Percentiles rank a stretch among this genome's conserved stretches.
phyloP scores from a whole-genome alignment of 92 coral and sea anemone genomes.

The Epizoanthus fatuus region DNA sequence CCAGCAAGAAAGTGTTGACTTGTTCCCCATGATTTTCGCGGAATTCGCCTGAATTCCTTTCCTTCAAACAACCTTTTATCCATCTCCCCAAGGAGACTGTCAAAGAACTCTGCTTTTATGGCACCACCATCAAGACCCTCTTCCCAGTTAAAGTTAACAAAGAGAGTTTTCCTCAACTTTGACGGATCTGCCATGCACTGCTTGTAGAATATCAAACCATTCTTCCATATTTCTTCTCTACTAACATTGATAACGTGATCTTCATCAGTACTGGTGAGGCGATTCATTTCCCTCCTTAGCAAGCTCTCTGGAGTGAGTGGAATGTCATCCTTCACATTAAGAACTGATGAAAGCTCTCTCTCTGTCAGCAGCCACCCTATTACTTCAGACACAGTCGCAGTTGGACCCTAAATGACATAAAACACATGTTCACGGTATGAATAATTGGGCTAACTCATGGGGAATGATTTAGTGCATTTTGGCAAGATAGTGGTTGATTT shows the following conservation, averaged over 20 bases:
- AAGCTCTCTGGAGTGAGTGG: background rate
- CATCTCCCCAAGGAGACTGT: constrained; percentile 1
- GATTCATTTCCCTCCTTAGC: background rate
- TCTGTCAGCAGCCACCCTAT: too few species aligned
- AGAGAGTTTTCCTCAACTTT: constrained; percentile 10
- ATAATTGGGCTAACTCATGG: too few species aligned
- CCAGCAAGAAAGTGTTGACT: constrained; percentile 19
- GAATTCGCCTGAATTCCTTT: background rate
- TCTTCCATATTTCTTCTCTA: constrained; percentile 38
- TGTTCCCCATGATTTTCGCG: constrained; percentile 17
- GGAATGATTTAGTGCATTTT: too few species aligned
- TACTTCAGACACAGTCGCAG: too few species aligned
- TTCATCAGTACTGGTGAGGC: background rate
- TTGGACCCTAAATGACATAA: background rate
- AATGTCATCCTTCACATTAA: background rate
- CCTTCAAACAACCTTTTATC: constrained; percentile 15
- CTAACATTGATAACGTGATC: constrained; percentile 10
- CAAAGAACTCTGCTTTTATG: constrained; percentile 16
- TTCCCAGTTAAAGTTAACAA: background rate
- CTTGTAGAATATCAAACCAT: constrained; percentile 22
- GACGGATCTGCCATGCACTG: constrained; percentile 22
- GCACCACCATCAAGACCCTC: constrained; percentile 20
- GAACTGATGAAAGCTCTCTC: too few species aligned
- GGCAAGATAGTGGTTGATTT: too few species aligned
- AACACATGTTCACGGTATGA: background rate